Base-by-base conservation (phyloP, 2,113 vertebrate species). In the Trinectes maculatus region DNA sequence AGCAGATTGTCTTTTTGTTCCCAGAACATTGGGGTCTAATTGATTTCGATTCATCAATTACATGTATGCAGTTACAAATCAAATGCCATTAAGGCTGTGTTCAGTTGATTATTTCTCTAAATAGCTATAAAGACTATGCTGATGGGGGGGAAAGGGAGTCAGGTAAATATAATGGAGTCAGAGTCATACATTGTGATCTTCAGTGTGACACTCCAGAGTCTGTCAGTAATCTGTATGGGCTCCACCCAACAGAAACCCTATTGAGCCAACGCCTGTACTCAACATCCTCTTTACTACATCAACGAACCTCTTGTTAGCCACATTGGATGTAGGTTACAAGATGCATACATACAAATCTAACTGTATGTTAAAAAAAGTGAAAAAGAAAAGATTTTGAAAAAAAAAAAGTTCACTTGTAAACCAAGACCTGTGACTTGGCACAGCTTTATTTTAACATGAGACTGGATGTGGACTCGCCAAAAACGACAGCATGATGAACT, bases 211-310 rank as follows among this genome's bases (percentile, higher is more conserved):
- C 1, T 0, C 37, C 8, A 33, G 8, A 28, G 31, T 25, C 34
- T 29, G 39, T 48, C n/a, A 36, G 16, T 34, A 13, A 9, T 49
- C 43, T 36, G 6, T 54, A 48, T 42, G 42, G 39, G 12, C 68
- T 80, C 56, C 73, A 77, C 77, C 77, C 74, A 8, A 31, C 1
- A 70, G 70, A 80, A 59, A 71, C 44, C 8, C 21, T 9, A 29
- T 24, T 28, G 42, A 71, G 61, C 70, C 68, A 72, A 61, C 62
- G 26, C 74, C 57, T 80, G 60, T 51, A 52, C 37, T 40, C 16
- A n/a, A 58, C 66, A 75, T 67, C 62, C 29, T 39, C 48, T 54
- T 28, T 29, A 60, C 15, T 24, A 4, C 12, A n/a, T 3, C 3
- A 39, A 66, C 10, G 31, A 67, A 61, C 15, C 39, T 29, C 28